Conservation (phyloP, 2,113 vertebrate genomes). For the Chrysemys picta region DNA sequence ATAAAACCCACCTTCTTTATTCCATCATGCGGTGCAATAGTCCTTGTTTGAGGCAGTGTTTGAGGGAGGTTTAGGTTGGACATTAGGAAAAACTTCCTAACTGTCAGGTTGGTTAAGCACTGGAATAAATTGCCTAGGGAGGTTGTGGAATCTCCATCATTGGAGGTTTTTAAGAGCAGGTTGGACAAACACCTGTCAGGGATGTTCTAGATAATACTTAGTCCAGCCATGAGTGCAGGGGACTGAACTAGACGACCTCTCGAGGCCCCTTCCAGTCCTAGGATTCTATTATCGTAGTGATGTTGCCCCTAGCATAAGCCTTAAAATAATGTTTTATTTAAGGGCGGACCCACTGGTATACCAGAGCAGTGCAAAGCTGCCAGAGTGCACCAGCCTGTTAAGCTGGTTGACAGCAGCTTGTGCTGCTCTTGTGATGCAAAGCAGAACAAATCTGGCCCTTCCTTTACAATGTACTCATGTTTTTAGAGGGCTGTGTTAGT, state of each 20-base stretch:
- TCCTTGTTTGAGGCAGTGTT: not conserved
- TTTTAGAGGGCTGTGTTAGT: not conserved
- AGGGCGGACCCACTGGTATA: not conserved
- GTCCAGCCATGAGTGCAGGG: too few relatives aligned
- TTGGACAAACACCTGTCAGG: too few relatives aligned
- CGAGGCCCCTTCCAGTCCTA: too few relatives aligned
- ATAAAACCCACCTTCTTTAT: not conserved
- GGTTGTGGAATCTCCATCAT: too few relatives aligned
- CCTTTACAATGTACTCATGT: constrained; percentile 16
- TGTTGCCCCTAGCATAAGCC: not conserved
- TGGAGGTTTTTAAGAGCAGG: too few relatives aligned
- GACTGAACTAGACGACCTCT: too few relatives aligned
- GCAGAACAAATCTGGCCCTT: not conserved
- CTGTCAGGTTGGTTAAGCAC: too few relatives aligned
- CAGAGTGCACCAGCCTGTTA: not conserved
- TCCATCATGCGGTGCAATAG: not conserved
- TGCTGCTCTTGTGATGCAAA: not conserved
- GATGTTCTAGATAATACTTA: too few relatives aligned
- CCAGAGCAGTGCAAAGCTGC: not conserved
- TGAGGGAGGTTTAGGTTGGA: too few relatives aligned
- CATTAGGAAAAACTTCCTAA: too few relatives aligned
- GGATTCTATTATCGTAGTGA: not conserved
- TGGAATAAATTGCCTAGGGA: too few relatives aligned
- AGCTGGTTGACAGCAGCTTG: not conserved
- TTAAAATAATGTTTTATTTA: not conserved